Conservation (phyloP, 2,888 invertebrate genomes). For the Phymatocera aterrima region DNA sequence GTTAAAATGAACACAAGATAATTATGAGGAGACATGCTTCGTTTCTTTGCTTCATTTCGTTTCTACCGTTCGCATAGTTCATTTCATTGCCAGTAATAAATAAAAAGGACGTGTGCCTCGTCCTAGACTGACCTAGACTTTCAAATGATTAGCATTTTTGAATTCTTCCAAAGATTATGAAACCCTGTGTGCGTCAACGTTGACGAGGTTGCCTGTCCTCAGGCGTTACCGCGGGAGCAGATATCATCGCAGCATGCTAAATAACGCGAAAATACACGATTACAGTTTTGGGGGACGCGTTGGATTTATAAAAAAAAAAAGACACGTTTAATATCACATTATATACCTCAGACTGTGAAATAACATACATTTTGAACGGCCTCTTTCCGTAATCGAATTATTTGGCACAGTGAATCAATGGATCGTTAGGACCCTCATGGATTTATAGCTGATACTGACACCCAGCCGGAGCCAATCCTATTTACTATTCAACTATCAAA, state of each 20-base stretch:
- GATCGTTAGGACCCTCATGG: not conserved
- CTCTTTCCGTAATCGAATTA: slow-evolving; percentile 26
- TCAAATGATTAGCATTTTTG: not conserved
- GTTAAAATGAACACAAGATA: too few species aligned
- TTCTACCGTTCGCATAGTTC: too few species aligned
- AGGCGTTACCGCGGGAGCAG: slow-evolving; percentile 12
- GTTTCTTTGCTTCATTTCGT: too few species aligned
- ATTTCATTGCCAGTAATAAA: too few species aligned
- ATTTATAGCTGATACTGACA: not conserved
- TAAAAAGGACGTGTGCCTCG: not conserved
- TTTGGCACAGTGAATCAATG: not conserved
- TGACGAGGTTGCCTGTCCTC: not conserved
- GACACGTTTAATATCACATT: not conserved
- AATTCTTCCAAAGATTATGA: not conserved
- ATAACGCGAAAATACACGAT: not conserved
- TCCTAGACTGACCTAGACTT: not conserved
- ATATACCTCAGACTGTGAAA: not conserved
- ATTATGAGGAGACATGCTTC: too few species aligned
- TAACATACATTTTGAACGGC: slow-evolving; percentile 4
- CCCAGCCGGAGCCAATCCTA: not conserved
- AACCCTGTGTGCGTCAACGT: not conserved
- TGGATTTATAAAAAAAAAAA: not conserved
- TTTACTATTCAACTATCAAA: slow-evolving; percentile 11
- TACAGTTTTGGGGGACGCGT: not conserved
- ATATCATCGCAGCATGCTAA: not conserved